Conservation (phyloP, 2,113 vertebrate genomes). For the Alces alces region DNA sequence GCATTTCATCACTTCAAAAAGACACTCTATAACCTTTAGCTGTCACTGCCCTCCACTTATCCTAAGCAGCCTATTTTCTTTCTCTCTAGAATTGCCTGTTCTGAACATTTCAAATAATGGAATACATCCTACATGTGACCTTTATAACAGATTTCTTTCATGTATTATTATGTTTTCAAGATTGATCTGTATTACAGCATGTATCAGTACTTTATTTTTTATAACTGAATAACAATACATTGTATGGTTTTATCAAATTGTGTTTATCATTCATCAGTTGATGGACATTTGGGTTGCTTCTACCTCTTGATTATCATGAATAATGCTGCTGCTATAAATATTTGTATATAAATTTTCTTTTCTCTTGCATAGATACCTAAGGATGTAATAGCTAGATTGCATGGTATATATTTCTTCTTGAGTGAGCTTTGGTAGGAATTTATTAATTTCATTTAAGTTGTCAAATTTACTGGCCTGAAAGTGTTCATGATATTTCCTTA, state of each 20-base stretch:
- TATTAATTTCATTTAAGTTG: not conserved
- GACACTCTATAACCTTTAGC: not conserved
- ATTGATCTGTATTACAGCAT: not conserved
- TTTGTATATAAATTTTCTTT: not conserved
- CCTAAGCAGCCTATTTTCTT: not conserved
- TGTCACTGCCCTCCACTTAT: not conserved
- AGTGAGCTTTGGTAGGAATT: not conserved
- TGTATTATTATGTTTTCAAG: not conserved
- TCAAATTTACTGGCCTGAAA: not conserved
- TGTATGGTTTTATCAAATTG: not conserved
- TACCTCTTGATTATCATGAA: not conserved
- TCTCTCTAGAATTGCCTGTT: not conserved
- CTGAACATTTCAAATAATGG: not conserved
- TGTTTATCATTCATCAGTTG: not conserved
- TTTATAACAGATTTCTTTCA: not conserved
- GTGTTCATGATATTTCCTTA: not conserved
- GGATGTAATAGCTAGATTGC: not conserved
- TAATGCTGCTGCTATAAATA: not conserved
- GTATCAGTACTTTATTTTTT: not conserved
- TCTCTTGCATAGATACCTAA: not conserved
- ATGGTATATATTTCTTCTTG: not conserved
- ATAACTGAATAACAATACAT: not conserved
- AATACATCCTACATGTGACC: not conserved
- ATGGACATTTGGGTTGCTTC: not conserved
- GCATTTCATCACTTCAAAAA: not conserved